Evolutionary conservation across 2,113 vertebrate genomes (phyloP), one percentile per base, ranked within the genome.

Genomic region (Neodon shergylaensis): DNA sequence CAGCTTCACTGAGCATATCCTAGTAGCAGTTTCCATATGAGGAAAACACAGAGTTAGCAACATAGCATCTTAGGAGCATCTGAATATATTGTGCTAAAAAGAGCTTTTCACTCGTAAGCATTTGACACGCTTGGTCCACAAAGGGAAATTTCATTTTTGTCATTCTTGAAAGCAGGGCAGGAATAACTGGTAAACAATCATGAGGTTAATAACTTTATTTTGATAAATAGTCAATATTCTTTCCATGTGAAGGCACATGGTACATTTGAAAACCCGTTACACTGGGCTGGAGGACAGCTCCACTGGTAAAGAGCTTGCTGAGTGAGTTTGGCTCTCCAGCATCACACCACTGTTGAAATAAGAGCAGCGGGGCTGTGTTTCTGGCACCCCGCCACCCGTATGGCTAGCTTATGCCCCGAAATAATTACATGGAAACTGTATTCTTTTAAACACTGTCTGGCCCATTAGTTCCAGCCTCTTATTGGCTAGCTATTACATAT

Each of bases 151-250:
- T 89, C 97, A 97, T 98, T 98, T 98, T 95, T 97, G 95, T 99
- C 98, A 99, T 99, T 99, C 99, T 99, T 98, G 98, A 99, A 98
- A 95, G 74, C 16, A 49, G 98, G 98, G 99, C 99, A 99, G 98
- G 98, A 98, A 99, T 97, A 97, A 96, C 98, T 99, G 98, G 98
- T 99, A 99, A 99, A 99, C 97, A 99, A 98, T 99, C 98, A 98
- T 96, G 97, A 98, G 96, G 98, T 98, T 98, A 98, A 98, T 98
- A 98, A 98, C 98, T 99, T 99, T 97, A 99, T 97, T 98, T 98
- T 98, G 97, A 98, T 98, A 98, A 98, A 98, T 98, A 97, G 97
- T 26, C 83, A 97, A 96, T 97, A 98, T 98, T 97, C 93, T 96
- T 86, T 58, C 66, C 89, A 95, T 95, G 79, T 97, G 58, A 96